Evolutionary conservation across 2,888 invertebrate species (phyloP).

Genomic region (Amitus sp.): DNA sequence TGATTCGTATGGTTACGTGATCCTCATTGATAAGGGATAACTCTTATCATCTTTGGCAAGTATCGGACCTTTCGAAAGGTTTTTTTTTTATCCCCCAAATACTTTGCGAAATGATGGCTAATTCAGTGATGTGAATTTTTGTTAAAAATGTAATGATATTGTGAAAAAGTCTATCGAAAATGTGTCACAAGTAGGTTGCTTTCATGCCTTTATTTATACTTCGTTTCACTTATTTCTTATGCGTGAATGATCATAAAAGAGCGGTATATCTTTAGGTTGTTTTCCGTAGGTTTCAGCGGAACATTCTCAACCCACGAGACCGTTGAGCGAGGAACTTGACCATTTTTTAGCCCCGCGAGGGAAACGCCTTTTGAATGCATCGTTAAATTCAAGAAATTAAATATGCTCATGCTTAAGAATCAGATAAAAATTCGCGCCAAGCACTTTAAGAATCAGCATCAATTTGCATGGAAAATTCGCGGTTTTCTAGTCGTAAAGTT

Average conservation of each 20-base stretch:
- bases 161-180: slow-evolving; percentile 22
- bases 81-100: too few relatives aligned
- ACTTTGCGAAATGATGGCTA: too few relatives aligned
- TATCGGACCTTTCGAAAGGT: too few relatives aligned
- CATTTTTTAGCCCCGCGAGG: neutral
- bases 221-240: slow-evolving; percentile 36
- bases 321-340: neutral
- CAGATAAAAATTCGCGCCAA: neutral
- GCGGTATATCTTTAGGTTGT: slow-evolving; percentile 3
- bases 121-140: too few relatives aligned
- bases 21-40: too few relatives aligned
- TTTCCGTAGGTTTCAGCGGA: too few relatives aligned
- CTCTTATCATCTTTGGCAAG: too few relatives aligned
- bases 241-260: slow-evolving; percentile 21
- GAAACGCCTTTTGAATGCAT: neutral
- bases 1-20: too few relatives aligned
- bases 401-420: neutral
- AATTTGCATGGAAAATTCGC: neutral
- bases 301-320: neutral
- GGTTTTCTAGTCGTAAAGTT: neutral
- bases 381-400: neutral
- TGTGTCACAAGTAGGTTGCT: slow-evolving; percentile 30
- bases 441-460: too few relatives aligned
- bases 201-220: slow-evolving; percentile 23
- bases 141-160: too few relatives aligned